Conservation (phyloP, 2,797 vertebrate species). For the Tolypeutes matacus region DNA sequence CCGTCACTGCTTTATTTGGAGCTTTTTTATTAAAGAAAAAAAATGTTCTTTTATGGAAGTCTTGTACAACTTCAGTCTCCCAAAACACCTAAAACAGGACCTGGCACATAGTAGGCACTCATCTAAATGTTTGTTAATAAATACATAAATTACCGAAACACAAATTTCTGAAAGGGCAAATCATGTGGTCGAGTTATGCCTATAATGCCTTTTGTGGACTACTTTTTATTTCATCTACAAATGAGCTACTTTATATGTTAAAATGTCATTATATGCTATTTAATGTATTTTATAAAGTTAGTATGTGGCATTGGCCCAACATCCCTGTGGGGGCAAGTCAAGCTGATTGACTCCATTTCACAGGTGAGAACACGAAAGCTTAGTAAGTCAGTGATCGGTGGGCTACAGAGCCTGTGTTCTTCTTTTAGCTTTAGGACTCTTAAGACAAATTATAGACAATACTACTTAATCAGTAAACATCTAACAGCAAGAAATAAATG, state of each 20-base stretch:
- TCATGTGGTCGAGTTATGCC: neutral
- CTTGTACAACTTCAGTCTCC: neutral
- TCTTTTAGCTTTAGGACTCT: conserved; percentile 36
- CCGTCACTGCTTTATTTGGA: neutral
- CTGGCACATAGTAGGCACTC: neutral
- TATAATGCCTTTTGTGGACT: neutral
- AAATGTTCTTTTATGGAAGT: neutral
- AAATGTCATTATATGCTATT: no score
- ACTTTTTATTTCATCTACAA: conserved; percentile 35
- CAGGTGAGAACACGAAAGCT: neutral
- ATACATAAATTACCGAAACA: neutral
- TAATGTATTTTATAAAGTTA: neutral
- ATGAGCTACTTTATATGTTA: neutral
- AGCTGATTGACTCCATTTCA: no score
- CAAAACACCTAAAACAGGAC: neutral
- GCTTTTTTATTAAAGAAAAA: neutral
- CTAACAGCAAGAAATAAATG: conserved; percentile 67
- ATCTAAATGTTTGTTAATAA: neutral
- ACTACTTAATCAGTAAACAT: conserved; percentile 74
- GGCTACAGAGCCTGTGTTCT: neutral
- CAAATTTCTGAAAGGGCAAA: conserved; percentile 4
- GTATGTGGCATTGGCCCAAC: neutral
- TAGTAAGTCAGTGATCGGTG: neutral
- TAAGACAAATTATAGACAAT: conserved; percentile 70
- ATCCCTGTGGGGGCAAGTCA: neutral